A percentile compares a stretch with the other conserved stretches of the same genome.
phyloP scores from a whole-genome alignment of 2,888 invertebrate species.

The Papilio demoleus region DNA sequence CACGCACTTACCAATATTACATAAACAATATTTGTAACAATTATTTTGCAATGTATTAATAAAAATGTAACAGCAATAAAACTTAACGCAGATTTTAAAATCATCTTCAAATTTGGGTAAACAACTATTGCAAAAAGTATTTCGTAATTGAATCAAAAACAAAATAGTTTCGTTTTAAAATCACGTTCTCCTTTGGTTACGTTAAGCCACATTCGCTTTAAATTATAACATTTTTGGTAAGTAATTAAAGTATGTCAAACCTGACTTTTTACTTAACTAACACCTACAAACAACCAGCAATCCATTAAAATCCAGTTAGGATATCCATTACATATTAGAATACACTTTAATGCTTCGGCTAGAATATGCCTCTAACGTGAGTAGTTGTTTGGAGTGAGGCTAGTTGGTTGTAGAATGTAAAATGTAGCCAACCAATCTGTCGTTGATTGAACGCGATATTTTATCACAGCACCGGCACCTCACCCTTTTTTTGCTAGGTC shows the following conservation, averaged over 20 bases:
- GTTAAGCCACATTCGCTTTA: conserved; percentile 1
- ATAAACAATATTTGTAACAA: conserved; percentile 9
- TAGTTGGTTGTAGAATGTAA: too few relatives aligned
- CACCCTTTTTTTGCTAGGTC: too few relatives aligned
- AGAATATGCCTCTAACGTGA: too few relatives aligned
- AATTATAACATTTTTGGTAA: conserved; percentile 4
- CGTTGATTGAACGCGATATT: too few relatives aligned
- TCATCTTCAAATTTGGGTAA: conserved; percentile 26
- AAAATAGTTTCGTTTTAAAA: conserved; percentile 22
- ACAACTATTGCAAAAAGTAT: conserved; percentile 19
- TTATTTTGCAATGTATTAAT: background rate
- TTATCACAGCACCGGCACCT: too few relatives aligned
- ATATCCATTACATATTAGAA: too few relatives aligned
- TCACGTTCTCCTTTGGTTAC: conserved; percentile 4
- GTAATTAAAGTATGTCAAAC: conserved; percentile 2
- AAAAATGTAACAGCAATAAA: conserved; percentile 13
- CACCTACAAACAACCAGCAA: too few relatives aligned
- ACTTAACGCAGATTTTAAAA: conserved; percentile 7
- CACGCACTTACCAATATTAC: background rate
- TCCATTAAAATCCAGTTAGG: too few relatives aligned
- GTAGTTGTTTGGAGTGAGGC: too few relatives aligned
- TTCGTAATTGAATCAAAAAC: conserved; percentile 17
- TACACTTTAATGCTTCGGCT: too few relatives aligned
- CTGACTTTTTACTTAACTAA: too few relatives aligned
- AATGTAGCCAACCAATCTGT: too few relatives aligned